Conservation (phyloP, 1,140 invertebrate species). For the Metopolophium dirhodum region DNA sequence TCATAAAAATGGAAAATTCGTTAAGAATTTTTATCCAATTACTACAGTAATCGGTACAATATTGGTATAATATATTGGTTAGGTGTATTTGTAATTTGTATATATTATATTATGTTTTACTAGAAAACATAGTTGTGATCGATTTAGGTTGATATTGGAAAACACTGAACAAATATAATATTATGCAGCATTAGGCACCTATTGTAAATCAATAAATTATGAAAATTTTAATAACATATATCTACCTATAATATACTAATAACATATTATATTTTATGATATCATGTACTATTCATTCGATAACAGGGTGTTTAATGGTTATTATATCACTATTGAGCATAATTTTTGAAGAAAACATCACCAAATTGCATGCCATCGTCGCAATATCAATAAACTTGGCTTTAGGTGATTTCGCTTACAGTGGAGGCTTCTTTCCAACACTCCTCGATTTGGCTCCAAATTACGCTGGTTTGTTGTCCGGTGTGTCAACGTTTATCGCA, state of each 20-base stretch:
- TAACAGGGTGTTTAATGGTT: neutral
- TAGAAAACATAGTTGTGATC: too few relatives aligned
- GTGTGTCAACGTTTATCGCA: slow-evolving; percentile 23
- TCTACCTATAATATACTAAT: too few relatives aligned
- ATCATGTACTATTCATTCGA: neutral
- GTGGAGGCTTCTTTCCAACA: slow-evolving; percentile 37
- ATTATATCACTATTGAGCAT: neutral
- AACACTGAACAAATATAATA: too few relatives aligned
- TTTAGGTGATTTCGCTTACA: slow-evolving; percentile 42
- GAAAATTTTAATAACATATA: neutral
- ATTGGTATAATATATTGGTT: too few relatives aligned
- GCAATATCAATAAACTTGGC: neutral
- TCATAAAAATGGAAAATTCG: too few relatives aligned
- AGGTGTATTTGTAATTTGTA: too few relatives aligned
- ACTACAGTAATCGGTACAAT: too few relatives aligned
- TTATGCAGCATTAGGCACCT: neutral
- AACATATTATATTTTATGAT: neutral
- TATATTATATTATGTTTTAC: too few relatives aligned
- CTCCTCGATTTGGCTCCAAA: slow-evolving; percentile 36
- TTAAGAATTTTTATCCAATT: neutral
- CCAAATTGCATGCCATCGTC: slow-evolving; percentile 22
- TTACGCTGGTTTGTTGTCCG: slow-evolving; percentile 34
- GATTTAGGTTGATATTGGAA: too few relatives aligned
- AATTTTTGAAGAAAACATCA: neutral
- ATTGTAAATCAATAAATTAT: neutral